Percentiles rank a stretch among this genome's conserved stretches.
Conservation (phyloP, 2,888 invertebrate species). For the Vandiemenella viatica region DNA sequence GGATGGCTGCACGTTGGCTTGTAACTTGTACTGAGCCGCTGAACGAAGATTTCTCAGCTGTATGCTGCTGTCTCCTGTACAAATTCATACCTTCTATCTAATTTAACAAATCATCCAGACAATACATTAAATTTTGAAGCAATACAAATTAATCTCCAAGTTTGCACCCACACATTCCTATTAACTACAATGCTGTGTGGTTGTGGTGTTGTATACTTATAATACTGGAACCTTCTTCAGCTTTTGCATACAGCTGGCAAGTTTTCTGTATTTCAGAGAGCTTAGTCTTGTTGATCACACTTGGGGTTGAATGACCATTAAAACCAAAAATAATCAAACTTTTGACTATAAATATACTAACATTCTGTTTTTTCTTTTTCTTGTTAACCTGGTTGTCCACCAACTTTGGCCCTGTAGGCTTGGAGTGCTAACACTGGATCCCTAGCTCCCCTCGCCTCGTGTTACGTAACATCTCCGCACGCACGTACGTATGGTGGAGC, state of each 20-base stretch:
- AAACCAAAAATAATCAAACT: slow-evolving; percentile 13
- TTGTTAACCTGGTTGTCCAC: slow-evolving; percentile 43
- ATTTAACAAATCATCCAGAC: too few species aligned
- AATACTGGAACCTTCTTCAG: not conserved
- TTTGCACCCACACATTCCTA: too few species aligned
- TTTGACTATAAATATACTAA: slow-evolving; percentile 33
- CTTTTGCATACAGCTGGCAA: not conserved
- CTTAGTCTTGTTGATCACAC: slow-evolving; percentile 8
- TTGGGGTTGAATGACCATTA: slow-evolving; percentile 14
- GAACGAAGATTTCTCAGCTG: not conserved
- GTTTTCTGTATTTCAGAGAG: not conserved
- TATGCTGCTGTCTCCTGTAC: too few species aligned
- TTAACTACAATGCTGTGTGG: not conserved
- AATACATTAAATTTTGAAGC: too few species aligned
- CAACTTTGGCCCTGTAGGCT: slow-evolving; percentile 37
- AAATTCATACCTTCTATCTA: too few species aligned
- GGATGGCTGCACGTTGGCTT: not conserved
- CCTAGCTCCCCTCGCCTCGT: slow-evolving; percentile 14
- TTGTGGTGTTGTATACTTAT: not conserved
- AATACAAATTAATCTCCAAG: too few species aligned
- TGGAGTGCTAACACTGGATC: slow-evolving; percentile 49
- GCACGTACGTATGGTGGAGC: slow-evolving; percentile 17
- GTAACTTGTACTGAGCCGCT: too few species aligned
- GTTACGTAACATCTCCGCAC: slow-evolving; percentile 16
- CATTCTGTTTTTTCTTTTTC: slow-evolving; percentile 54